Conservation (phyloP, 2,888 invertebrate genomes). For the Stenoptilia bipunctidactyla region DNA sequence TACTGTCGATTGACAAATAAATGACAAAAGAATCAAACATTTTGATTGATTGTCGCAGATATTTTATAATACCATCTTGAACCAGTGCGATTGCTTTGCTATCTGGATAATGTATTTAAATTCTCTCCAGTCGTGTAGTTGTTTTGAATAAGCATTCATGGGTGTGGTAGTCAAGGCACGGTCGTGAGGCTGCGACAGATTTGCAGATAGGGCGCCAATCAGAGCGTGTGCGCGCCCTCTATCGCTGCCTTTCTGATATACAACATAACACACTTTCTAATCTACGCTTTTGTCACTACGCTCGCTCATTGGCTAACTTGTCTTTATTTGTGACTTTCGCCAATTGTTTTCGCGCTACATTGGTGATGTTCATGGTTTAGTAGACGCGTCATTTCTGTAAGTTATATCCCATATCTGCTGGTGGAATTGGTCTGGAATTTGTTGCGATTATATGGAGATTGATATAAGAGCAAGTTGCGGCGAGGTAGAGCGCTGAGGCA, state of each 20-base stretch:
- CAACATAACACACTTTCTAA: slow-evolving; percentile 67
- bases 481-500: slow-evolving; percentile 38
- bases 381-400: too few relatives aligned
- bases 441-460: slow-evolving; percentile 9
- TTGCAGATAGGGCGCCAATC: slow-evolving; percentile 63
- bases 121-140: slow-evolving; percentile 10
- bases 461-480: slow-evolving; percentile 41
- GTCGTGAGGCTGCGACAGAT: slow-evolving; percentile 46
- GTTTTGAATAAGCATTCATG: slow-evolving; percentile 13
- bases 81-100: too few relatives aligned
- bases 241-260: slow-evolving; percentile 59
- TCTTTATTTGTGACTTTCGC: slow-evolving; percentile 53
- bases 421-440: background rate
- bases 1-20: too few relatives aligned
- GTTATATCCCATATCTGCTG: too few relatives aligned
- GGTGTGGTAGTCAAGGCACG: slow-evolving; percentile 21
- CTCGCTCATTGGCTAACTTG: slow-evolving; percentile 57
- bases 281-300: slow-evolving; percentile 65
- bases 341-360: slow-evolving; percentile 45
- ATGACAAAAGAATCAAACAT: too few relatives aligned
- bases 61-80: background rate
- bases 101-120: slow-evolving; percentile 3
- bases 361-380: background rate
- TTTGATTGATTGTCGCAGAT: background rate
- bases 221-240: slow-evolving; percentile 58